Percentiles rank a stretch among this genome's conserved stretches.
phyloP scores from a whole-genome alignment of 1,140 invertebrate species.

The Stegodyphus mimosarum region DNA sequence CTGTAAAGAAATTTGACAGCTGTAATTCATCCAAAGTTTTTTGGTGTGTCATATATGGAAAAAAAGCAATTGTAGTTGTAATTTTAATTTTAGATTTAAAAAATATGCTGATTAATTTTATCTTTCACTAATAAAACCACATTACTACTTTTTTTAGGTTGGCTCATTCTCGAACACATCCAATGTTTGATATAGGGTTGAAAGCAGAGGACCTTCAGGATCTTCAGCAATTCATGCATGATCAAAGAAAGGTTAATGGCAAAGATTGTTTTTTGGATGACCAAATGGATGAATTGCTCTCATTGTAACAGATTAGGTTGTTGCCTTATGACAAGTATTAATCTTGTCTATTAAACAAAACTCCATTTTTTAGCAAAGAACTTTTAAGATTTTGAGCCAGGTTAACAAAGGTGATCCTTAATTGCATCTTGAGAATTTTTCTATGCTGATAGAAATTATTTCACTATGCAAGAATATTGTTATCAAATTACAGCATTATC shows the following conservation, averaged over 20 bases:
- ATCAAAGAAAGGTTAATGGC: constrained; percentile 39
- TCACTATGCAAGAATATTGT: too few species aligned
- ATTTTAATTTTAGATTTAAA: too few species aligned
- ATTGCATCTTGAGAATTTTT: too few species aligned
- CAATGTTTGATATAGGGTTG: constrained; percentile 41
- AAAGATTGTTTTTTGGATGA: constrained; percentile 54
- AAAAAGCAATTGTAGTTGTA: too few species aligned
- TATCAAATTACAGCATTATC: too few species aligned
- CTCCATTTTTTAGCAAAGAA: too few species aligned
- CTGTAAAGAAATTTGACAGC: neutral
- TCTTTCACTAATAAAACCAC: too few species aligned
- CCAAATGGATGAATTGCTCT: constrained; percentile 48
- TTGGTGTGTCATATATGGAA: too few species aligned
- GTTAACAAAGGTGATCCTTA: too few species aligned
- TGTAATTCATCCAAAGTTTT: neutral
- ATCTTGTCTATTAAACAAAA: neutral
- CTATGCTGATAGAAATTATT: too few species aligned
- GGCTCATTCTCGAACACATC: constrained; percentile 52
- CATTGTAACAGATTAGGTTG: constrained; percentile 9
- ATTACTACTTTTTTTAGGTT: neutral
- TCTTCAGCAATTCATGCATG: constrained; percentile 49
- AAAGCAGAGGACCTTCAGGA: constrained; percentile 43
- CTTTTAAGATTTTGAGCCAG: too few species aligned
- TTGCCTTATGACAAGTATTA: neutral
- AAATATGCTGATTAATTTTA: too few species aligned